Conservation (phyloP, 2,888 invertebrate species). For the Andricus curvator region DNA sequence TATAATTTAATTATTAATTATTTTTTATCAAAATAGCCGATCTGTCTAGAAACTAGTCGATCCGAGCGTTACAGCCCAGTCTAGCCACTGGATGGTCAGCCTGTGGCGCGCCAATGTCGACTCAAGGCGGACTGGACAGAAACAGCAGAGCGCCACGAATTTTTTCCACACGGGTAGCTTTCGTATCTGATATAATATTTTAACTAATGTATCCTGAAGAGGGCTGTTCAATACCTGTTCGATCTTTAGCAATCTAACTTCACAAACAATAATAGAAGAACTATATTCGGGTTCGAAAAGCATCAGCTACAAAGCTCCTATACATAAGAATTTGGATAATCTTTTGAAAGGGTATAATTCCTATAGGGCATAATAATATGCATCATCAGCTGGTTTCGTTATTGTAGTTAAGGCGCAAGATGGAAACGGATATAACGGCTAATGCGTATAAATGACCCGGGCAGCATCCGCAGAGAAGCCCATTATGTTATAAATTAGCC, state of each 20-base stretch:
- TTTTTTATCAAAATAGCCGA: too few species aligned
- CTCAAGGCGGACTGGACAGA: too few species aligned
- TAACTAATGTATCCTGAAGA: too few species aligned
- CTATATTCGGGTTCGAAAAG: background rate
- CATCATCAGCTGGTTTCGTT: constrained; percentile 1
- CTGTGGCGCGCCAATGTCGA: too few species aligned
- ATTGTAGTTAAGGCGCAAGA: constrained; percentile 53
- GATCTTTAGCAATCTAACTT: background rate
- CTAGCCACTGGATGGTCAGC: too few species aligned
- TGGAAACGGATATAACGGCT: constrained; percentile 64
- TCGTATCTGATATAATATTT: too few species aligned
- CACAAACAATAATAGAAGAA: background rate
- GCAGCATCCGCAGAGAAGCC: constrained; percentile 61
- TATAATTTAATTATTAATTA: too few species aligned
- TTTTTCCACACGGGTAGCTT: too few species aligned
- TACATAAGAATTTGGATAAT: background rate
- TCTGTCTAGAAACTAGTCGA: too few species aligned
- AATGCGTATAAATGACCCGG: constrained; percentile 72
- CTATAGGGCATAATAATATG: constrained; percentile 4
- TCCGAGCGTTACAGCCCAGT: too few species aligned
- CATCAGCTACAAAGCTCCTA: background rate
- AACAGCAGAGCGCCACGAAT: too few species aligned
- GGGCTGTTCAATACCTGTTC: background rate
- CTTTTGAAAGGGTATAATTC: background rate
- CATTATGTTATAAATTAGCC: constrained; percentile 72